These are phyloP conservation scores for Noctuana brunneofusca DNA, from an alignment of 2,888 invertebrate species.

Conservation along the genomic window DNA sequence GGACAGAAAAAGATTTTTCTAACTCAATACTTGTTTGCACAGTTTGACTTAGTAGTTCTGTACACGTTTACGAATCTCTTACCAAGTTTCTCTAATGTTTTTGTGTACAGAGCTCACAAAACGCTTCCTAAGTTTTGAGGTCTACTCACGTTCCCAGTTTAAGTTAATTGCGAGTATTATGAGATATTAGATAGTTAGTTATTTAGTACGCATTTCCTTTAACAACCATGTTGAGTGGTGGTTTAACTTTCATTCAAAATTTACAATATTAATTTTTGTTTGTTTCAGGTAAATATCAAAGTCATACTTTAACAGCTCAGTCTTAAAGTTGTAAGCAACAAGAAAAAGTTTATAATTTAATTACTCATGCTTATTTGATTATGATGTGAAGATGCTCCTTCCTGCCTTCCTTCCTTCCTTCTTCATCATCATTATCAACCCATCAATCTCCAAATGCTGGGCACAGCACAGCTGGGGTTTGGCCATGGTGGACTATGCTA, in stretches of 20 bases:
- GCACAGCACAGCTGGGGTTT: no score
- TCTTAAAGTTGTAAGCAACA: background rate
- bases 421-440: background rate
- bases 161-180: no score
- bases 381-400: background rate
- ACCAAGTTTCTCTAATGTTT: background rate
- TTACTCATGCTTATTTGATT: background rate
- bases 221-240: no score
- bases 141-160: background rate
- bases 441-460: background rate
- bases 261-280: background rate
- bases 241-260: no score
- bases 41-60: conserved; percentile 3
- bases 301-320: background rate
- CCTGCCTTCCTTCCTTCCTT: no score
- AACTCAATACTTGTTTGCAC: conserved; percentile 3
- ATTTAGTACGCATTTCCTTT: no score
- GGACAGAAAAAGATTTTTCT: conserved; percentile 22
- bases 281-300: conserved; percentile 12
- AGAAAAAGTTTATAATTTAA: background rate
- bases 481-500: no score
- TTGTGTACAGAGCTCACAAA: background rate
- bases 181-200: no score
- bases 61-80: conserved; percentile 2
- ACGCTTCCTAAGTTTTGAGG: background rate